Conservation (phyloP, 2,888 invertebrate species). For the Latrodectus hesperus region DNA sequence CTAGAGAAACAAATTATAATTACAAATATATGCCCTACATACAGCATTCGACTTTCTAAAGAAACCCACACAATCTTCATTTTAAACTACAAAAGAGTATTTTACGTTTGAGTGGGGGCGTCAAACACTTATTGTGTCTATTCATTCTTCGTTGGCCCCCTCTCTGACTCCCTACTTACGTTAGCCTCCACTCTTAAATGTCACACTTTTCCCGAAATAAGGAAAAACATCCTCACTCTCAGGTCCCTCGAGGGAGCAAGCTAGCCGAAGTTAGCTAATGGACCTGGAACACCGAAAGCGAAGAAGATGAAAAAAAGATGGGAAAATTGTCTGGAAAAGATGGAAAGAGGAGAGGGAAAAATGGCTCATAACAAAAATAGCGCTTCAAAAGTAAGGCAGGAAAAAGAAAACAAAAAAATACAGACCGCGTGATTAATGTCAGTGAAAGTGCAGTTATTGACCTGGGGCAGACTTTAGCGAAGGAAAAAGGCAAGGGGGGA, state of each 20-base stretch:
- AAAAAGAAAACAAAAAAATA: conserved; percentile 11
- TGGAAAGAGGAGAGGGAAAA: conserved; percentile 1
- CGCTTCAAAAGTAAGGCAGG: neutral
- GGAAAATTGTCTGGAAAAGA: neutral
- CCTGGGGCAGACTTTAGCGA: conserved; percentile 30
- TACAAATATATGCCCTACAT: too few relatives aligned
- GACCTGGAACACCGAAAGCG: conserved; percentile 11
- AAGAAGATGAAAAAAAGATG: conserved; percentile 2
- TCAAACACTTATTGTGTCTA: too few relatives aligned
- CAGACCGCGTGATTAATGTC: conserved; percentile 42
- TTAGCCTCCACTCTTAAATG: neutral
- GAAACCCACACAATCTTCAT: too few relatives aligned
- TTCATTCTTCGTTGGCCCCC: too few relatives aligned
- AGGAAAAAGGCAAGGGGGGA: neutral
- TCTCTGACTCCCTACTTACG: too few relatives aligned
- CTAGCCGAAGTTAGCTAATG: conserved; percentile 1
- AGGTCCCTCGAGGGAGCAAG: neutral
- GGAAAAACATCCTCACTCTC: neutral
- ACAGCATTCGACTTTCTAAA: neutral
- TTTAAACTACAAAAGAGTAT: too few relatives aligned
- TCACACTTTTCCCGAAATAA: neutral
- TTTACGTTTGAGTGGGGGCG: too few relatives aligned
- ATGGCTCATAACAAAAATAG: neutral
- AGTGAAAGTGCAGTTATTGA: conserved; percentile 49
- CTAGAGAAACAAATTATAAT: too few relatives aligned